Conservation (phyloP, 2,797 vertebrate species). For the Paguma larvata region DNA sequence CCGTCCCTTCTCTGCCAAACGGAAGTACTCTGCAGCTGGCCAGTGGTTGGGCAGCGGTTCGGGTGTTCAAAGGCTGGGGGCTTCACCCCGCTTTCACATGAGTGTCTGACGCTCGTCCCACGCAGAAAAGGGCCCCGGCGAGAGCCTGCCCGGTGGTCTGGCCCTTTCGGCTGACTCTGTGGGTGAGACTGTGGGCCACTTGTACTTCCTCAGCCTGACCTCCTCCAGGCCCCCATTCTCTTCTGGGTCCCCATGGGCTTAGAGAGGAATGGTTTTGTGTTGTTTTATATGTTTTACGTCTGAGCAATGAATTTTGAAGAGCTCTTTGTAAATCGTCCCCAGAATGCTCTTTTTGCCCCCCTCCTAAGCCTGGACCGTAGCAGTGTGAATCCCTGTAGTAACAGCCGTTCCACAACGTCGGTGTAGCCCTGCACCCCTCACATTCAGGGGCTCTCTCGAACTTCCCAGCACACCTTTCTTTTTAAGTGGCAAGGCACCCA, state of each 20-base stretch:
- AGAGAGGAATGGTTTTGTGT: background rate
- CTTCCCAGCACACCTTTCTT: background rate
- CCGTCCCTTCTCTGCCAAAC: background rate
- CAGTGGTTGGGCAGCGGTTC: background rate
- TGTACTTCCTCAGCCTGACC: background rate
- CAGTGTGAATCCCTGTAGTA: background rate
- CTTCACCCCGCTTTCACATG: background rate
- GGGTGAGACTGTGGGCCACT: background rate
- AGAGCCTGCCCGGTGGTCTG: accelerated
- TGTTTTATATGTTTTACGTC: background rate
- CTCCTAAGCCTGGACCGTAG: background rate
- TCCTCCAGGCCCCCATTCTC: background rate
- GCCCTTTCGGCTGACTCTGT: background rate
- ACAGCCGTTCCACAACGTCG: background rate
- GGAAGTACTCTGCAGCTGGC: background rate
- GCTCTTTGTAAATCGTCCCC: background rate
- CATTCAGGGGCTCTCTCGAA: background rate
- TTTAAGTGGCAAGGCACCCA: background rate
- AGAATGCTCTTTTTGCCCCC: background rate
- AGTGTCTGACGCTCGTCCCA: background rate
- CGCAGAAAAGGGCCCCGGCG: background rate
- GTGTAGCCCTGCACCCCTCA: background rate
- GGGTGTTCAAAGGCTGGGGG: background rate
- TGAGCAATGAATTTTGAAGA: slow-evolving; percentile 51
- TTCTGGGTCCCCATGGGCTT: background rate